A percentile compares a stretch with the other conserved stretches of the same genome.
Evolutionary conservation across 2,888 invertebrate genomes (phyloP).

Genomic region (Lochmaea crataegi): DNA sequence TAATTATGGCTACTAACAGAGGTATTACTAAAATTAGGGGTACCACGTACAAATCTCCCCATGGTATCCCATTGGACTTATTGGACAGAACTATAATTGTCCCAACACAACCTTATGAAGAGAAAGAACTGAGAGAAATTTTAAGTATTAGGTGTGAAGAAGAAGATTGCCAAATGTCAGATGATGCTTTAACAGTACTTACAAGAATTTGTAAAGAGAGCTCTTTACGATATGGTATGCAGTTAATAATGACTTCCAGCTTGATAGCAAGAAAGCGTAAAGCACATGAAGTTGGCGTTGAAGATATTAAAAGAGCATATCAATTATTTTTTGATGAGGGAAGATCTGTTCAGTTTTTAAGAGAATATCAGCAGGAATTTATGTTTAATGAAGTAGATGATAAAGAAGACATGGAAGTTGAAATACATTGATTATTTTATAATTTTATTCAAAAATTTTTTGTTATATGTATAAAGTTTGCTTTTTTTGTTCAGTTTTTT

Average conservation of each 20-base stretch:
- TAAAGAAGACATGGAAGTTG: constrained; percentile 51
- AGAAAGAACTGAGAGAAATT: constrained; percentile 91
- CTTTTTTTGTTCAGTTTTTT: too few species aligned
- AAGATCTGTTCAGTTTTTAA: constrained; percentile 91
- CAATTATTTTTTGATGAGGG: constrained; percentile 94
- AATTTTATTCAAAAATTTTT: neutral
- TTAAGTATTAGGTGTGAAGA: constrained; percentile 91
- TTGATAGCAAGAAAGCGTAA: constrained; percentile 92
- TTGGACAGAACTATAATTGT: constrained; percentile 96
- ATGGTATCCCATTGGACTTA: constrained; percentile 97
- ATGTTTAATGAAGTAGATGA: constrained; percentile 80
- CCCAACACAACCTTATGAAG: constrained; percentile 88
- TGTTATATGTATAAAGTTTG: neutral
- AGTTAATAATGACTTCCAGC: constrained; percentile 94
- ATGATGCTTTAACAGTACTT: constrained; percentile 89
- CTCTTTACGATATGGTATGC: constrained; percentile 95
- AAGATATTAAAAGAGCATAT: constrained; percentile 96
- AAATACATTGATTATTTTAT: constrained; percentile 34
- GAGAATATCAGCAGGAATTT: constrained; percentile 95
- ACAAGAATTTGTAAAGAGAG: constrained; percentile 94
- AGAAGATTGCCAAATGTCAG: constrained; percentile 95
- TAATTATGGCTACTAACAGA: constrained; percentile 99
- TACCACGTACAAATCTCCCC: constrained; percentile 84
- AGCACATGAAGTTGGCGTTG: constrained; percentile 84
- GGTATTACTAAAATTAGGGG: constrained; percentile 95